Percentiles rank a stretch among this genome's conserved stretches.
Evolutionary conservation across 2,888 invertebrate genomes (phyloP).

Genomic region (Eretmocerus hayati): DNA sequence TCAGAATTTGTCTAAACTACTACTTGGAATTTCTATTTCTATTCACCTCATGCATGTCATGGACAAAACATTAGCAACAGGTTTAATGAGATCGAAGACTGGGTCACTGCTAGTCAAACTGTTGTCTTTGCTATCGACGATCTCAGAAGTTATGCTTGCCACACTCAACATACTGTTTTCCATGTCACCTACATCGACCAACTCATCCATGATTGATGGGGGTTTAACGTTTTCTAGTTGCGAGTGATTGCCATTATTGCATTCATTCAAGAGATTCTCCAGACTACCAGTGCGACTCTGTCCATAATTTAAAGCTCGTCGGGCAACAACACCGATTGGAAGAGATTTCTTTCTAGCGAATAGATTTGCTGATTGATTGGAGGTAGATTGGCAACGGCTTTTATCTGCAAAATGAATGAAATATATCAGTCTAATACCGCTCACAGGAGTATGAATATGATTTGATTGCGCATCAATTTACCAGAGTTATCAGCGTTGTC

Average conservation of each 20-base stretch:
- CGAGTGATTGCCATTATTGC: slow-evolving; percentile 53
- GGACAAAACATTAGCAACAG: slow-evolving; percentile 49
- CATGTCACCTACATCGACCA: slow-evolving; percentile 56
- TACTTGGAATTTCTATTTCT: background rate
- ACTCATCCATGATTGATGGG: slow-evolving; percentile 71
- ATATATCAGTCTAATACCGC: no score
- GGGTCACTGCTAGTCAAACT: slow-evolving; percentile 41
- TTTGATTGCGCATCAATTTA: no score
- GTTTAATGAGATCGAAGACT: slow-evolving; percentile 56
- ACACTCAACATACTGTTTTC: slow-evolving; percentile 79
- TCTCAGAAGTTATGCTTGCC: slow-evolving; percentile 74
- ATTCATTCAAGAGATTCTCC: slow-evolving; percentile 56
- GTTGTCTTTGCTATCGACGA: slow-evolving; percentile 55
- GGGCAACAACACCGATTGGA: slow-evolving; percentile 64
- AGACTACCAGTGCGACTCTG: slow-evolving; percentile 52
- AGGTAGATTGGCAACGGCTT: slow-evolving; percentile 33
- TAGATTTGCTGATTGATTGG: slow-evolving; percentile 25
- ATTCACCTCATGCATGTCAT: slow-evolving; percentile 39
- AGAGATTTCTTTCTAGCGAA: slow-evolving; percentile 58
- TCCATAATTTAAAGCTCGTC: slow-evolving; percentile 60
- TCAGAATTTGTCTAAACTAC: no score
- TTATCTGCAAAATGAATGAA: slow-evolving; percentile 20
- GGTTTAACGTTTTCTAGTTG: slow-evolving; percentile 78
- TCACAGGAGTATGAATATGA: no score
- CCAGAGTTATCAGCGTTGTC: slow-evolving; percentile 14